Evolutionary conservation across 2,113 vertebrate genomes (phyloP).

Genomic region (Anolis carolinensis): DNA sequence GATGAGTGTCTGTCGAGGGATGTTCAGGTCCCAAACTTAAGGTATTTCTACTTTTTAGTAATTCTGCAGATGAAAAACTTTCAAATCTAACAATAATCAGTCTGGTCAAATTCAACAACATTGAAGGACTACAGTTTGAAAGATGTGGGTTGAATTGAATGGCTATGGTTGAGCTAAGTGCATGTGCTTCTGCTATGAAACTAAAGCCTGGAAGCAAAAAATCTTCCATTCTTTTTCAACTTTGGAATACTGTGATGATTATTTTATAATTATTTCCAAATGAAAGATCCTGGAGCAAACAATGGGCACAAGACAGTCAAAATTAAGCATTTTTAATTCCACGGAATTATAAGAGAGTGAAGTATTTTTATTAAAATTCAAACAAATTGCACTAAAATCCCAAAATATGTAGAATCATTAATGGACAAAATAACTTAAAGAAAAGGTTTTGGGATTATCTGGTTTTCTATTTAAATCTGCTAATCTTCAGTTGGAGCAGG

Average conservation of each 20-base stretch:
- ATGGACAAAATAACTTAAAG: not conserved
- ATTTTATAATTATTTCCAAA: not conserved
- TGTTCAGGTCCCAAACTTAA: not conserved
- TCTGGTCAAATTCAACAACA: not conserved
- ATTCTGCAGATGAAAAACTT: not conserved
- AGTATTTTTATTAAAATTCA: not conserved
- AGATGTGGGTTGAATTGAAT: not conserved
- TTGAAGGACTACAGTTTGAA: not conserved
- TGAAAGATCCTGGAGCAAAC: not conserved
- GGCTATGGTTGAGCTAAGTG: no score
- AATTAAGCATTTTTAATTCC: not conserved
- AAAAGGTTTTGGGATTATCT: not conserved
- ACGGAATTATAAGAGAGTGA: not conserved
- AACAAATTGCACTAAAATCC: not conserved
- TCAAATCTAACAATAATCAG: not conserved
- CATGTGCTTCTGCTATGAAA: not conserved
- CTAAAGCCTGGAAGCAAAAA: not conserved
- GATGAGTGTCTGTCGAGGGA: rapidly evolving
- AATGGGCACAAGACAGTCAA: not conserved
- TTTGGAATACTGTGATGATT: not conserved
- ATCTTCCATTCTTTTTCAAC: not conserved
- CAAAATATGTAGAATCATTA: no score
- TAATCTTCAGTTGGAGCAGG: not conserved
- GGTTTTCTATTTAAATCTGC: not conserved
- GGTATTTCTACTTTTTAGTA: not conserved